Conservation (phyloP, 1,140 invertebrate genomes). For the Rhizoglyphus robini region DNA sequence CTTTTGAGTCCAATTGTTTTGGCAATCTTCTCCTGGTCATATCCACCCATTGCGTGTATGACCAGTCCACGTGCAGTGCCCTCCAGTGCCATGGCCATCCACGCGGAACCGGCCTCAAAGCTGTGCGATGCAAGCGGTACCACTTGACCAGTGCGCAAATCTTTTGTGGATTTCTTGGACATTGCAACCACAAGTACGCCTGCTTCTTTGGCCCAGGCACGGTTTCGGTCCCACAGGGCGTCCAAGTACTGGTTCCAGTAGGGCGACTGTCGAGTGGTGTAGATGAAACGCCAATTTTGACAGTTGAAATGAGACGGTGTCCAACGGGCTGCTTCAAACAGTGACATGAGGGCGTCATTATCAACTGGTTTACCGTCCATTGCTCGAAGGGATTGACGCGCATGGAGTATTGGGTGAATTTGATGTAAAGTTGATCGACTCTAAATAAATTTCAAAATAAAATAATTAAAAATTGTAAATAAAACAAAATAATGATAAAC, state of each 20-base stretch:
- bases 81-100: constrained; percentile 14
- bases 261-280: not conserved
- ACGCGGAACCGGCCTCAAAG: constrained; percentile 9
- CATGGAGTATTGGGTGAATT: constrained; percentile 4
- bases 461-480: too few species aligned
- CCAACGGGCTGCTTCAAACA: constrained; percentile 17
- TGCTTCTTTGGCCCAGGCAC: not conserved
- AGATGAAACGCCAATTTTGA: constrained; percentile 15
- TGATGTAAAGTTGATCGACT: too few species aligned
- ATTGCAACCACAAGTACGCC: not conserved
- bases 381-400: constrained; percentile 7
- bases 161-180: not conserved
- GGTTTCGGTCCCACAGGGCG: not conserved
- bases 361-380: not conserved
- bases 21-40: not conserved
- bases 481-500: too few species aligned
- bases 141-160: not conserved
- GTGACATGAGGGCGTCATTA: not conserved
- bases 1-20: not conserved
- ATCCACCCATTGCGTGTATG: constrained; percentile 11
- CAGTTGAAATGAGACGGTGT: constrained; percentile 7
- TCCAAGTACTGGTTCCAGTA: constrained; percentile 1
- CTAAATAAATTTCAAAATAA: too few species aligned
- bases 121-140: not conserved
- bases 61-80: constrained; percentile 9